phyloP scores from a whole-genome alignment of 1,140 invertebrate species.

The Temnothorax longispinosus region DNA sequence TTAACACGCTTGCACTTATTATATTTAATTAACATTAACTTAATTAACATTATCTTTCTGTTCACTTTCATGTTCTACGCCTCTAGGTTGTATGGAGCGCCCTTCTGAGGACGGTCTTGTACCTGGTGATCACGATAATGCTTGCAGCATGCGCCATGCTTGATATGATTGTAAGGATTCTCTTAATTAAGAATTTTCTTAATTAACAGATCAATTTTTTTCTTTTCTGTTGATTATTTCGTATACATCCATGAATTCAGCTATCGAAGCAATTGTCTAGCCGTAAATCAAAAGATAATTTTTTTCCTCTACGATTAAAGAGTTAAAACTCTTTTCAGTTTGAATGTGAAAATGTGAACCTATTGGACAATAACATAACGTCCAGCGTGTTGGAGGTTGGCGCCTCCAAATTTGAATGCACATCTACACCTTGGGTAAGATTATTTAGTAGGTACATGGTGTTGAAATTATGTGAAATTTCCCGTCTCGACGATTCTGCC shows the following conservation, averaged over 20 bases:
- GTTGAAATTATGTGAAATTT: conserved; percentile 14
- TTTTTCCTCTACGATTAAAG: background rate
- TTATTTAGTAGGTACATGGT: conserved; percentile 72
- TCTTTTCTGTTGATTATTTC: background rate
- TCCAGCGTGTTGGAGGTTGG: conserved; percentile 67
- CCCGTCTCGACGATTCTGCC: no score
- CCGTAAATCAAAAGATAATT: background rate
- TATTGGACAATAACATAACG: conserved; percentile 74
- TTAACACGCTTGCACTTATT: background rate
- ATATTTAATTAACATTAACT: background rate
- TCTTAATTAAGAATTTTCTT: conserved; percentile 31
- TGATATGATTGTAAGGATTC: conserved; percentile 87
- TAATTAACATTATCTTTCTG: background rate
- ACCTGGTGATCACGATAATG: conserved; percentile 88
- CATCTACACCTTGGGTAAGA: conserved; percentile 89
- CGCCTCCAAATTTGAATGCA: conserved; percentile 73
- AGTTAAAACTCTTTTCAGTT: conserved; percentile 75
- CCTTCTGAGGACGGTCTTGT: conserved; percentile 88
- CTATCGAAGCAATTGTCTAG: background rate
- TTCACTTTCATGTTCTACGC: background rate
- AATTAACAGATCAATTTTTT: background rate
- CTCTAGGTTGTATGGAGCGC: conserved; percentile 87
- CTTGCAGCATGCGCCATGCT: conserved; percentile 89
- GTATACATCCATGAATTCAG: background rate
- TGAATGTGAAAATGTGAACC: conserved; percentile 79